Evolutionary conservation across 2,113 vertebrate genomes (phyloP), one percentile per base, ranked within the genome.

Genomic region (Andinoacara biseriatus): DNA sequence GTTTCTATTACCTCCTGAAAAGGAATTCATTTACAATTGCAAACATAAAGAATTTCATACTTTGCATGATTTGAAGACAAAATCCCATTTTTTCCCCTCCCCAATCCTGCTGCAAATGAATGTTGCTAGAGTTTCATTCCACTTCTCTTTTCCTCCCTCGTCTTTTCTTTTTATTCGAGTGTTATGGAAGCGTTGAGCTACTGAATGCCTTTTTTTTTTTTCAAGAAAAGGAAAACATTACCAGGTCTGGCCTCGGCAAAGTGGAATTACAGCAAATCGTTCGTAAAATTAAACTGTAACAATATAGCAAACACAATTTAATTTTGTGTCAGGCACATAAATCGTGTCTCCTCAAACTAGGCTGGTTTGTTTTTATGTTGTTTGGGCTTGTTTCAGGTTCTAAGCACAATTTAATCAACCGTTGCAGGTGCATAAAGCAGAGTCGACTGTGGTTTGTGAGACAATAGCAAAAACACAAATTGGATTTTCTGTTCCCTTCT

Each of bases 391-490:
- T 91, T 92, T 90, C 74, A 80, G 85, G 69, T 85, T 85, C 60
- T 67, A 72, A 75, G 83, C 59, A 83, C 78, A 85, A 90, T 90
- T 80, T 85, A 90, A 93, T 92, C 84, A 90, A 72, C 38, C 54
- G 46, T 58, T 78, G 59, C 84, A 90, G 91, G 86, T 87, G 86
- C 84, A 90, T 60, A 76, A 82, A 86, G 83, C 33, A 60, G 26
- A 85, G 79, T 58, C n/a, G 6, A 85, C 60, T 69, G 86, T 26
- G 59, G 63, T 79, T 84, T 63, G 87, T 11, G 38, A 90, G 74
- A 91, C 88, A 91, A 88, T 65, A 31, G 85, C 24, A 74, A 67
- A 89, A 22, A 86, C 58, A 82, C 76, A 87, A 91, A 94, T 91
- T 87, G 86, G 84, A 92, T 91, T 92, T 90, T 85, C 63, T 56